Evolutionary conservation across 2,113 vertebrate genomes (phyloP), one percentile per base, ranked within the genome.

Genomic region (Sula dactylatra): DNA sequence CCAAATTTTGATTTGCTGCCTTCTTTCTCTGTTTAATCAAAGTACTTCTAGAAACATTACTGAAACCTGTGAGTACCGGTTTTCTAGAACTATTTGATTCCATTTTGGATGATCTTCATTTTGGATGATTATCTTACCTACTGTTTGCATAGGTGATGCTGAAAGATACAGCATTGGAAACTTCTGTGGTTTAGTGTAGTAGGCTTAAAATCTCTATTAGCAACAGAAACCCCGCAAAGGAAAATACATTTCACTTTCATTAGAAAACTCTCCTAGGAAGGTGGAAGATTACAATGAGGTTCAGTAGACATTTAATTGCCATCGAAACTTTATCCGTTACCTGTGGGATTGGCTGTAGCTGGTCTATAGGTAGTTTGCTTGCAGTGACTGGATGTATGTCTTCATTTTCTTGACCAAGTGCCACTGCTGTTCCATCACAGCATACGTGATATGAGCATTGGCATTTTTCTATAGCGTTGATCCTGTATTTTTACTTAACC

Each of bases 371-470:
- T 47, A 20, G 44, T 84, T 87, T 79, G 22, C n/a, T n/a, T 89
- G 18, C 65, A 17, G 11, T 56, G 25, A 29, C 31, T 62, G 50
- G 40, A 32, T 82, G 31, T 65, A 6, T 16, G 29, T 42, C 47
- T 82, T 32, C 11, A 4, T 86, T 86, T 90, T 84, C 71, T 59
- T 5, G 2, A 11, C 34, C n/a, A n/a, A 45, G 34, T n/a, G 14
- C 47, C 0, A 0, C 16, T 58, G 16, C 36, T 90, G 31, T 42
- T 70, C 55, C 7, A 4, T 93, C 56, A 31, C 44, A 49, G 6
- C 5, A 0, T 49, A 5, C 17, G 3, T 42, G 6, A 38, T 21
- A 19, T 3, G 36, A 66, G 20, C 45, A 50, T 34, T 3, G 7
- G 20, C 2, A 0, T 79, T 65, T 52, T 82, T 55, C 31, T 54